Base-by-base conservation (phyloP, 1,140 invertebrate species). In the Scaptomyza pallida region DNA sequence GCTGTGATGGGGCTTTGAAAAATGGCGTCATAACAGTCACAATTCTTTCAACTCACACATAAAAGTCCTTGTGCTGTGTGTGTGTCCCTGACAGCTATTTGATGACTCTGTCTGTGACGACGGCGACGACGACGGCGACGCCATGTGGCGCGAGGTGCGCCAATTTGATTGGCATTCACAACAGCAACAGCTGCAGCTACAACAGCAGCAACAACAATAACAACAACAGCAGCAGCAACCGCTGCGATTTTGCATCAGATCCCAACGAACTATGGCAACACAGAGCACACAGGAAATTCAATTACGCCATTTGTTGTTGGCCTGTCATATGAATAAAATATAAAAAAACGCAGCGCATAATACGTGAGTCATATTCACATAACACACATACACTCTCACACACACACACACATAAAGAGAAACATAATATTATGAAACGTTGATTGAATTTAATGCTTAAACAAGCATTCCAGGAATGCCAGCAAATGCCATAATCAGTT, bases 81-180 rank as follows among this genome's bases (percentile, higher is more conserved):
- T 21, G n/a, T 62, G 35, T 62, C 41, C 56, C 37, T 77, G 69
- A 81, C 73, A 86, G 57, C 62, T 62, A 86, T 86, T 77, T 81
- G 81, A 86, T 52, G 80, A 48, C 68, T 71, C 47, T 44, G 64
- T 40, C 73, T 26, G 45, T 52, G 56, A 30, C 47, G 15, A 37
- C 37, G 47, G 37, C 19, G 30, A 21, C 47, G 47, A 2, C 26
- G 50, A 52, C 45, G 68, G 12, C 55, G 73, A 69, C 65, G 44
- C 50, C 78, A 62, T 72, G 73, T 26, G 69, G 67, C 48, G 79
- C 50, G 75, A 85, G 72, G 72, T 83, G 79, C 72, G 75, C 80
- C 82, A 85, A 86, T 86, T 85, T 85, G 80, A 85, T 85, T 85
- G 80, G 80, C 81, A 83, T 82, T 82, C 61, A 61, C 54, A 72